A percentile compares a stretch with the other conserved stretches of the same genome.
Conservation (phyloP, 2,113 vertebrate species). For the Tachycineta bicolor region DNA sequence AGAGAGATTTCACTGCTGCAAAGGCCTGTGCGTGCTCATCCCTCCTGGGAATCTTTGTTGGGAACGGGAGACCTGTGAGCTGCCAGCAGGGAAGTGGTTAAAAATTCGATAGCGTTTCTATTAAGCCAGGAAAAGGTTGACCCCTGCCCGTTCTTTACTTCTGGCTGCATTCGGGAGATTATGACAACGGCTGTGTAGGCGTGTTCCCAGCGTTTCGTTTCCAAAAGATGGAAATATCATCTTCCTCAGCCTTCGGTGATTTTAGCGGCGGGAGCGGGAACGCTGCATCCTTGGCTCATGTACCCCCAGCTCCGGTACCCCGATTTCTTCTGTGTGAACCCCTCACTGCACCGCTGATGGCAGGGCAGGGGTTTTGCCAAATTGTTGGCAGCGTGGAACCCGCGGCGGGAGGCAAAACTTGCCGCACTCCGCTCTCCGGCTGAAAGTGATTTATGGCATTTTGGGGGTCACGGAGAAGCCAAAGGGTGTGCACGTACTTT, state of each 20-base stretch:
- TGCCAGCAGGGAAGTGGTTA: slow-evolving; percentile 55
- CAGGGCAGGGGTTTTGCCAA: background rate
- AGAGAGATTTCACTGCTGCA: background rate
- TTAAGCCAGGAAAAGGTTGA: slow-evolving; percentile 59
- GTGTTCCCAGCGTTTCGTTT: slow-evolving; percentile 55
- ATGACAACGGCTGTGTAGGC: slow-evolving; percentile 64
- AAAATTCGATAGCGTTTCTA: background rate
- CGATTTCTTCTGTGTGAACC: background rate
- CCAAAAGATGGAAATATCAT: slow-evolving; percentile 70
- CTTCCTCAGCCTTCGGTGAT: slow-evolving; percentile 26
- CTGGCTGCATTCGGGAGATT: slow-evolving; percentile 52
- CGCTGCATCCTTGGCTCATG: background rate
- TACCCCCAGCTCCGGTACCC: background rate
- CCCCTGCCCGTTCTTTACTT: slow-evolving; percentile 46
- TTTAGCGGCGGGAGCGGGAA: background rate
- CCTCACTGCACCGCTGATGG: background rate
- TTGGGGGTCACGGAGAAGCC: background rate
- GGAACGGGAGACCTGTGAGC: background rate
- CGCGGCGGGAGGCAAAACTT: background rate
- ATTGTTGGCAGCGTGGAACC: background rate
- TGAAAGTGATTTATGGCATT: background rate
- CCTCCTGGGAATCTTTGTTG: background rate
- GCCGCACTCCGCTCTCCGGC: background rate
- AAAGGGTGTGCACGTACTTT: background rate
- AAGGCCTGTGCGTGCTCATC: background rate